phyloP scores from a whole-genome alignment of 1,140 invertebrate genomes.

The Camponotus floridanus region DNA sequence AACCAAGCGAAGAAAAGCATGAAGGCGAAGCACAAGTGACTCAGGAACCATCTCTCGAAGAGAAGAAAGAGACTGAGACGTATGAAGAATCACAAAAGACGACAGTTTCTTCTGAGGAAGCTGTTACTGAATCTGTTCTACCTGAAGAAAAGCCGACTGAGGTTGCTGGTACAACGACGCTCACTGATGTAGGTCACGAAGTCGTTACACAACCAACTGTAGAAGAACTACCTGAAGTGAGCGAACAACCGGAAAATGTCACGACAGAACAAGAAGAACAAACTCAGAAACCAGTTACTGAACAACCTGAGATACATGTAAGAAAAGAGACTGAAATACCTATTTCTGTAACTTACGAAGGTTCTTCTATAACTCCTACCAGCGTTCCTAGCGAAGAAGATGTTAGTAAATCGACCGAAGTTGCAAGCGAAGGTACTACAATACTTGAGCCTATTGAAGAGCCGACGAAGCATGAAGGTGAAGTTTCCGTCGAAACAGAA shows the following conservation, averaged over 20 bases:
- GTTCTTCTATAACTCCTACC: conserved; percentile 17
- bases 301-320: conserved; percentile 10
- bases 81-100: conserved; percentile 38
- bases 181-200: neutral
- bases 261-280: conserved; percentile 38
- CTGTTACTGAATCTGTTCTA: conserved; percentile 9
- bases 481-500: neutral
- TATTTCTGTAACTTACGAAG: neutral
- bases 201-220: neutral
- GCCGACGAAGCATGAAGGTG: conserved; percentile 14
- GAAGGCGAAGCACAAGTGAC: conserved; percentile 28
- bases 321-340: conserved; percentile 36
- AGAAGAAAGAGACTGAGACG: conserved; percentile 36
- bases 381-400: conserved; percentile 41
- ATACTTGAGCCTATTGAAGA: conserved; percentile 17
- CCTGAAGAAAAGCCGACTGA: conserved; percentile 57
- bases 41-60: conserved; percentile 43
- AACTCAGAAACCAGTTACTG: conserved; percentile 28
- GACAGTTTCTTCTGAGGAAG: conserved; percentile 28
- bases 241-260: conserved; percentile 27
- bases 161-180: neutral
- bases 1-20: conserved; percentile 18
- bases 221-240: conserved; percentile 30
- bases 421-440: conserved; percentile 53
- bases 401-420: conserved; percentile 40